phyloP scores from a whole-genome alignment of 2,888 invertebrate genomes.

The Zelleria hepariella region DNA sequence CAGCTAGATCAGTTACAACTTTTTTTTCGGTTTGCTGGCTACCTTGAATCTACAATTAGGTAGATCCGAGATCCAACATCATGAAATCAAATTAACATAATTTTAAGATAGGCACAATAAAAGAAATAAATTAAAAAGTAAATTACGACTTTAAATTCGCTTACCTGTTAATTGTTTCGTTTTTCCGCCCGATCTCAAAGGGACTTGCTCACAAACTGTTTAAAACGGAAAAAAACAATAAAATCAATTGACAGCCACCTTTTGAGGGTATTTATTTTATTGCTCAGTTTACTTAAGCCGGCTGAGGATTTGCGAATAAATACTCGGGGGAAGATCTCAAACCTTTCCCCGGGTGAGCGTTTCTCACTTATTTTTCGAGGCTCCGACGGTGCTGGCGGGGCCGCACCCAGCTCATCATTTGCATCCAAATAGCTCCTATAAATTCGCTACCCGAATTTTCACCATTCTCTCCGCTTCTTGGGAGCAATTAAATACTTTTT shows the following conservation, averaged over 20 bases:
- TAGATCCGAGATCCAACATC: too few species aligned
- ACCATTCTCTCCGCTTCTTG: conserved; percentile 62
- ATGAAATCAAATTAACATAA: too few species aligned
- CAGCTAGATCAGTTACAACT: too few species aligned
- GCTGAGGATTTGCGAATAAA: conserved; percentile 38
- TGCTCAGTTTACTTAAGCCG: conserved; percentile 29
- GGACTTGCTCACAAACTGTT: too few species aligned
- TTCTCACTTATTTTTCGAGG: conserved; percentile 67
- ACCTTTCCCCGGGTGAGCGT: conserved; percentile 53
- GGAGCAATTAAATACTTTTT: conserved; percentile 70
- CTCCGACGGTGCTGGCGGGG: conserved; percentile 51
- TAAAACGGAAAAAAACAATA: neutral
- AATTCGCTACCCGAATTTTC: conserved; percentile 69
- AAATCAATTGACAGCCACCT: neutral
- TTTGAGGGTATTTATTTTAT: conserved; percentile 21
- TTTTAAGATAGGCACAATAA: too few species aligned
- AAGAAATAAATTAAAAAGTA: too few species aligned
- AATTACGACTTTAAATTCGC: too few species aligned
- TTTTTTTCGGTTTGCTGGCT: too few species aligned
- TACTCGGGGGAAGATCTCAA: conserved; percentile 36
- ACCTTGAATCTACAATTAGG: too few species aligned
- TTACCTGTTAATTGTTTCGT: too few species aligned
- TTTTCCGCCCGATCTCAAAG: too few species aligned
- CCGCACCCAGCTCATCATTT: conserved; percentile 64
- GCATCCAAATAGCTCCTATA: conserved; percentile 71